phyloP scores from a whole-genome alignment of 1,140 invertebrate species.

The Spodoptera litura region DNA sequence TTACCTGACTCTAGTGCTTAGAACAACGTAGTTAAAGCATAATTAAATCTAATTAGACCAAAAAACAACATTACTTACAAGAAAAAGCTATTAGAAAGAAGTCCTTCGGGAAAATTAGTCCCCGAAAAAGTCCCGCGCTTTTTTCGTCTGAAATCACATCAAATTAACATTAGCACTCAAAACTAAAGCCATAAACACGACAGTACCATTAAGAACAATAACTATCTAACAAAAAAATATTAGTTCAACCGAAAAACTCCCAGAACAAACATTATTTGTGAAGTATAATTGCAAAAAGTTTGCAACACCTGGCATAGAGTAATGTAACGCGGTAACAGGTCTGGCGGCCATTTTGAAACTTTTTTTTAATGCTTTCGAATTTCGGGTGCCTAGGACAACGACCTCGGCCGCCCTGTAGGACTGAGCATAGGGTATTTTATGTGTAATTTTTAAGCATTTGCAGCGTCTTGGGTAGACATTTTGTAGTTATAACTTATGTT shows the following conservation, averaged over 20 bases:
- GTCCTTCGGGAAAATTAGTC: background rate
- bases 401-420: constrained; percentile 61
- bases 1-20: too few species aligned
- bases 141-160: background rate
- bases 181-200: constrained; percentile 31
- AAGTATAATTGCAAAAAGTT: constrained; percentile 62
- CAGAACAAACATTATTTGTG: constrained; percentile 45
- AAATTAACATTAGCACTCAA: constrained; percentile 19
- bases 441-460: background rate
- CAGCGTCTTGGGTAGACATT: background rate
- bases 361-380: constrained; percentile 84
- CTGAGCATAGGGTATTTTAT: constrained; percentile 36
- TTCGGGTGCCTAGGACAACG: constrained; percentile 83
- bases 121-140: background rate
- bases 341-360: constrained; percentile 78
- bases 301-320: constrained; percentile 79
- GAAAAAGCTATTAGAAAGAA: constrained; percentile 1
- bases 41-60: too few species aligned
- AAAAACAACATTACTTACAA: background rate
- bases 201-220: constrained; percentile 20
- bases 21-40: too few species aligned
- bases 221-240: constrained; percentile 38
- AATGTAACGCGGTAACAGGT: constrained; percentile 84
- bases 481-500: too few species aligned
- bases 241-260: constrained; percentile 34